A percentile compares a stretch with the other conserved stretches of the same genome.
Conservation (phyloP, 92 coral and sea anemone species). For the Zoanthus solanderi region DNA sequence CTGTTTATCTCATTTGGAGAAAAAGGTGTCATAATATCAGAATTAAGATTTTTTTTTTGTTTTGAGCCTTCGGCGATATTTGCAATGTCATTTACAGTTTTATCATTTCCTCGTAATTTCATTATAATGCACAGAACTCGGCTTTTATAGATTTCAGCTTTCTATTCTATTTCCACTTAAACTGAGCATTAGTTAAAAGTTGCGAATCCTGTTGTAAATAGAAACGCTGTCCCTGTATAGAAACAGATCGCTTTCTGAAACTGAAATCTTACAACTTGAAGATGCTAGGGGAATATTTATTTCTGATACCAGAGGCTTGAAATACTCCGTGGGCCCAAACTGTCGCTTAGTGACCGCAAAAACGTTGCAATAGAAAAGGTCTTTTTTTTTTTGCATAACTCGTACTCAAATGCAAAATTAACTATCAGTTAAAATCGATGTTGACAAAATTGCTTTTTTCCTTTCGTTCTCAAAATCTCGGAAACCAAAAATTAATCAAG, state of each 20-base stretch:
- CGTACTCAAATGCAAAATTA: conserved; percentile 16
- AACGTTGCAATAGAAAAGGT: conserved; percentile 27
- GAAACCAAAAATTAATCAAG: conserved; percentile 57
- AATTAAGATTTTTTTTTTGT: conserved; percentile 74
- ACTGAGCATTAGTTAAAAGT: not conserved
- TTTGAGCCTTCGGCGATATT: conserved; percentile 54
- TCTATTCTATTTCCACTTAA: not conserved
- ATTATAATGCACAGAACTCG: conserved; percentile 38
- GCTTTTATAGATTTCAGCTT: conserved; percentile 18
- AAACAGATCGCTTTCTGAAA: conserved; percentile 36
- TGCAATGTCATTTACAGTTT: conserved; percentile 48
- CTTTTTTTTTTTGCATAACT: conserved; percentile 1
- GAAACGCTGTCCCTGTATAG: not conserved
- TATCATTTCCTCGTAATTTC: conserved; percentile 58
- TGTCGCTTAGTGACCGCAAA: conserved; percentile 90
- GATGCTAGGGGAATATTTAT: conserved; percentile 79
- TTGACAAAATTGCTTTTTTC: conserved; percentile 22
- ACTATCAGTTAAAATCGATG: conserved; percentile 18
- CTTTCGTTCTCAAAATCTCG: conserved; percentile 54
- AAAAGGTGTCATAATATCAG: conserved; percentile 70
- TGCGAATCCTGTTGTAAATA: not conserved
- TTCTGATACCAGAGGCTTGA: conserved; percentile 69
- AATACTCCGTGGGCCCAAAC: conserved; percentile 72
- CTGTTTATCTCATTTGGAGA: conserved; percentile 67
- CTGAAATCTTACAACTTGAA: conserved; percentile 60